phyloP scores from a whole-genome alignment of 2,888 invertebrate genomes.

The Plusia festucae region DNA sequence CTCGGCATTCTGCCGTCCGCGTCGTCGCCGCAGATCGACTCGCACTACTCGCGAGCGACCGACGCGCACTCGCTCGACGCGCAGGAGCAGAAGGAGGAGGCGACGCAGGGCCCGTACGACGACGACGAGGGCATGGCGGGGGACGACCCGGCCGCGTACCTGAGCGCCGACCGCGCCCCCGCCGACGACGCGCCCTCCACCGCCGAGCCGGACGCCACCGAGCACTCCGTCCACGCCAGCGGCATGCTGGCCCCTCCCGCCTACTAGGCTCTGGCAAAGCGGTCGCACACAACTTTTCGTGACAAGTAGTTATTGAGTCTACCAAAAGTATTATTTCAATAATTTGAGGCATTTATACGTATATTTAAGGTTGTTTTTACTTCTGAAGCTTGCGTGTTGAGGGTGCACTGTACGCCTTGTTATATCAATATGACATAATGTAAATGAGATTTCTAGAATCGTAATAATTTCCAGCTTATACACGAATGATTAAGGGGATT shows the following conservation, averaged over 20 bases:
- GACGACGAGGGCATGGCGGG: constrained; percentile 88
- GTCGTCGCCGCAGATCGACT: constrained; percentile 89
- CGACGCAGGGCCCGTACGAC: constrained; percentile 91
- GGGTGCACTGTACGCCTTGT: constrained; percentile 71
- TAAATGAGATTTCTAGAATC: constrained; percentile 77
- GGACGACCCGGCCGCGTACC: constrained; percentile 88
- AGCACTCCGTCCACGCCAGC: constrained; percentile 88
- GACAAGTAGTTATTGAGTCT: constrained; percentile 78
- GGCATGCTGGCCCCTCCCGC: constrained; percentile 88
- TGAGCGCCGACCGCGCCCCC: constrained; percentile 78
- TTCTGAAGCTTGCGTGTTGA: constrained; percentile 73
- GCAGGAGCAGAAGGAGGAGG: constrained; percentile 81
- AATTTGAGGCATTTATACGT: constrained; percentile 71
- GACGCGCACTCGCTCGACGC: constrained; percentile 84
- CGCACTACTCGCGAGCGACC: constrained; percentile 88
- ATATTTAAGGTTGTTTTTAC: constrained; percentile 67
- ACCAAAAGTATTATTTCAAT: constrained; percentile 87
- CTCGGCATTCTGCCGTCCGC: constrained; percentile 86
- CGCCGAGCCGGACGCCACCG: constrained; percentile 90
- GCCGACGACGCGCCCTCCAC: constrained; percentile 88
- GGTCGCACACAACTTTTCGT: constrained; percentile 61
- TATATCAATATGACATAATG: constrained; percentile 68
- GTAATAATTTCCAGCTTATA: constrained; percentile 67
- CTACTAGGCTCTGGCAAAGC: constrained; percentile 81
- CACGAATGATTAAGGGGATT: constrained; percentile 74